Percentiles rank a stretch among this genome's conserved stretches.
phyloP scores from a whole-genome alignment of 2,113 vertebrate species.

The Planiliza haematocheilus region DNA sequence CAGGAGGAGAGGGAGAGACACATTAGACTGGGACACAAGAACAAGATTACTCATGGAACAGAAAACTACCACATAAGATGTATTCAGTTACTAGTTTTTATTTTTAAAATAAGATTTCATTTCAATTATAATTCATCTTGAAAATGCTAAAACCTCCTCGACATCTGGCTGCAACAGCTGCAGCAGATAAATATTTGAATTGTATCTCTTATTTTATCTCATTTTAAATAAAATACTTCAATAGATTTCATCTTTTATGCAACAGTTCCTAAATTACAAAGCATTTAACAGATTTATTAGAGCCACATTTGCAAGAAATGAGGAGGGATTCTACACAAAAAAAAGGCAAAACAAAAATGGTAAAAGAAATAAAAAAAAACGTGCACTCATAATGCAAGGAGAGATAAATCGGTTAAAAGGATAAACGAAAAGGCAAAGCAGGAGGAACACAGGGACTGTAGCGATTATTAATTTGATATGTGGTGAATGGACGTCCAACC shows the following conservation, averaged over 20 bases:
- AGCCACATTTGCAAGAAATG: slow-evolving; percentile 84
- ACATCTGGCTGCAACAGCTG: slow-evolving; percentile 81
- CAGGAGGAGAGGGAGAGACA: slow-evolving; percentile 76
- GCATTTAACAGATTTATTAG: slow-evolving; percentile 78
- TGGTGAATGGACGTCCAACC: slow-evolving; percentile 65
- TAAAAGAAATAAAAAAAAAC: slow-evolving; percentile 22
- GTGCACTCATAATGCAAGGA: slow-evolving; percentile 78
- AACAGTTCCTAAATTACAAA: slow-evolving; percentile 94
- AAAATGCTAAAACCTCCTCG: slow-evolving; percentile 86
- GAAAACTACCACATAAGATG: slow-evolving; percentile 76
- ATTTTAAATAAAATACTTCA: slow-evolving; percentile 95
- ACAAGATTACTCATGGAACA: slow-evolving; percentile 80
- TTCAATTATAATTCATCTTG: slow-evolving; percentile 90
- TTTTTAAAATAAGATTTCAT: slow-evolving; percentile 99
- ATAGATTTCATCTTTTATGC: slow-evolving; percentile 87
- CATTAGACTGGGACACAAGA: slow-evolving; percentile 78
- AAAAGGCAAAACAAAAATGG: slow-evolving; percentile 51
- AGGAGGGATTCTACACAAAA: slow-evolving; percentile 81
- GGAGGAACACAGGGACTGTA: slow-evolving; percentile 69
- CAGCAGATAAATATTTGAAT: slow-evolving; percentile 86
- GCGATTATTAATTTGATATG: slow-evolving; percentile 60
- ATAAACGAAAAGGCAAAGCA: slow-evolving; percentile 67
- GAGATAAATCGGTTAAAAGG: slow-evolving; percentile 41
- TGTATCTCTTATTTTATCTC: slow-evolving; percentile 85
- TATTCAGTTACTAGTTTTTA: slow-evolving; percentile 85